A percentile compares a stretch with the other conserved stretches of the same genome.
Evolutionary conservation across 2,113 vertebrate genomes (phyloP).

Genomic region (Eonycteris spelaea): DNA sequence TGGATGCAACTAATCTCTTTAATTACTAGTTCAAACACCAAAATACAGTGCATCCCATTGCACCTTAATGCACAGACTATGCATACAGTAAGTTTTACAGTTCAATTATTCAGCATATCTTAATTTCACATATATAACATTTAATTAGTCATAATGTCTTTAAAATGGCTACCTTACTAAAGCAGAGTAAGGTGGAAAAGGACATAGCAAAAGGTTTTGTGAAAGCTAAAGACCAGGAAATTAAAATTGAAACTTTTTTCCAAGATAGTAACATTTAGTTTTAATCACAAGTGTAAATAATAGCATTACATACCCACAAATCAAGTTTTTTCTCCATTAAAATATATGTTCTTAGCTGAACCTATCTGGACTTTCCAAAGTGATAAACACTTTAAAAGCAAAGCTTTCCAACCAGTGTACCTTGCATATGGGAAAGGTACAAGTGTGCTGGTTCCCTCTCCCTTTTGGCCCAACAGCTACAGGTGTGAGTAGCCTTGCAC

Average conservation of each 20-base stretch:
- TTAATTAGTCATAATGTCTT: not conserved
- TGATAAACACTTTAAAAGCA: not conserved
- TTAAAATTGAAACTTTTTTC: not conserved
- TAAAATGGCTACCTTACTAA: constrained; percentile 8
- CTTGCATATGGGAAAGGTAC: not conserved
- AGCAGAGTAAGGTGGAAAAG: not conserved
- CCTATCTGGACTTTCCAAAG: not conserved
- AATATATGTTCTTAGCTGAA: not conserved
- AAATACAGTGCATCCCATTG: not conserved
- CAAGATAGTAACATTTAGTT: not conserved
- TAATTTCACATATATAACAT: not conserved
- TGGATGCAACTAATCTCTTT: not conserved
- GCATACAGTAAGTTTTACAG: not conserved
- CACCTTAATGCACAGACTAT: not conserved
- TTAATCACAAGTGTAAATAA: not conserved
- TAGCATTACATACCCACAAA: not conserved
- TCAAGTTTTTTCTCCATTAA: constrained; percentile 13
- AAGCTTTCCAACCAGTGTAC: not conserved
- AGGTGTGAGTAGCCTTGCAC: not conserved
- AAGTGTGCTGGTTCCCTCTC: not conserved
- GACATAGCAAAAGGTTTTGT: not conserved
- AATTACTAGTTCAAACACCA: not conserved
- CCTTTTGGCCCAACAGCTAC: not conserved
- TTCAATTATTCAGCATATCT: not conserved
- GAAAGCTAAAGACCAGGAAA: not conserved